Evolutionary conservation across 2,888 invertebrate species (phyloP), one percentile per base, ranked within the genome.

Genomic region (Notodonta dromedarius): DNA sequence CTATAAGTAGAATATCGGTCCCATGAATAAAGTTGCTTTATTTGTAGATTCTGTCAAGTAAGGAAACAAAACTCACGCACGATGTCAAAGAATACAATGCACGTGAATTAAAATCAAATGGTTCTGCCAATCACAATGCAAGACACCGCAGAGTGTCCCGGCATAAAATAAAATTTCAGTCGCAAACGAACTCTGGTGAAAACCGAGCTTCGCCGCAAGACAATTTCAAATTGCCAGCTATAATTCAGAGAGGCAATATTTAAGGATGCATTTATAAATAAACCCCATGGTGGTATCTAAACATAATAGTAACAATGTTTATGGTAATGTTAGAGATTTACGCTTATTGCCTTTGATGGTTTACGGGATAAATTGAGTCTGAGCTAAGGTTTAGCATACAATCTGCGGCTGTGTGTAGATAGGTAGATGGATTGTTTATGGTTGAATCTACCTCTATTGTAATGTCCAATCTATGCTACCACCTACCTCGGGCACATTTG

Each of bases 201-300:
- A 54, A 54, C 54, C 8, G 5, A 54, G 14, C 54, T 32, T 69
- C 77, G 86, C 87, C 87, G 80, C 86, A 79, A 87, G 88, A 87
- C 87, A 87, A 86, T 83, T 87, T 86, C 82, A 87, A 88, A 88
- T 88, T 86, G 84, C 87, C 67, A 71, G 82, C 83, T 79, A 88
- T 88, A 88, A 86, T 85, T 88, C 85, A 86, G 77, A 76, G 75
- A 69, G 67, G 81, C 83, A 86, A 85, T 84, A 83, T 83, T 79
- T 81, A 82, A 78, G 81, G 80, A 85, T 83, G 85, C 82, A 82
- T 85, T 85, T 87, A 87, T 86, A 87, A 85, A 87, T 86, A 86
- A 85, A 84, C 75, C 74, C 67, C 74, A 69, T 73, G 75, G 74
- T 77, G 75, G 82, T 77, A 80, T 79, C 78, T 73, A 78, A 77